Percentiles rank a stretch among this genome's conserved stretches.
These are phyloP conservation scores for Phocides pigmalion DNA, from an alignment of 1,140 invertebrate genomes.

Conservation along the genomic window DNA sequence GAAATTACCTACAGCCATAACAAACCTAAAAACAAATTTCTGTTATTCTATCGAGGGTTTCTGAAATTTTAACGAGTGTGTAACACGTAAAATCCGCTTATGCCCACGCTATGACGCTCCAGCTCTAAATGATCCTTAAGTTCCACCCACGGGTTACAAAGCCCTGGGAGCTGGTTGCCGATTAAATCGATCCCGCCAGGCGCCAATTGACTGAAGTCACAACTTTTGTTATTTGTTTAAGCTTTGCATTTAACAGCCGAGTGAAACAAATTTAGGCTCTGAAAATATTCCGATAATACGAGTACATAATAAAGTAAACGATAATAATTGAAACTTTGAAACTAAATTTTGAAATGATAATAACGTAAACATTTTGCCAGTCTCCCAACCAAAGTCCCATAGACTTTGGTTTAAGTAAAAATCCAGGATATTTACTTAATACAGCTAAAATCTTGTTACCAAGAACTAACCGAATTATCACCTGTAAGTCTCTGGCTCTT, in stretches of 20 bases:
- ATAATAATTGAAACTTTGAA: too few relatives aligned
- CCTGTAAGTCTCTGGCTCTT: too few relatives aligned
- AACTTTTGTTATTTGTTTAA: background rate
- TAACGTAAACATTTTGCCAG: too few relatives aligned
- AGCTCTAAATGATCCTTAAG: constrained; percentile 5
- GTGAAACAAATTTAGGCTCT: background rate
- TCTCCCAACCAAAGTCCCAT: too few relatives aligned
- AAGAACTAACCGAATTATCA: too few relatives aligned
- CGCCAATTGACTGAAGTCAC: background rate
- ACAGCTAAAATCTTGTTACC: too few relatives aligned
- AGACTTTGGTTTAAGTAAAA: too few relatives aligned
- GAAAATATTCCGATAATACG: too few relatives aligned
- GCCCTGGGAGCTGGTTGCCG: background rate
- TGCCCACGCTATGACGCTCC: background rate
- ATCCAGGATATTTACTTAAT: too few relatives aligned
- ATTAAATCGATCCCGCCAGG: background rate
- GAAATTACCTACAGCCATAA: too few relatives aligned
- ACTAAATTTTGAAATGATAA: too few relatives aligned
- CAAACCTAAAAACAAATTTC: background rate
- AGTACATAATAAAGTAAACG: too few relatives aligned
- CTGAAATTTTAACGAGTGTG: constrained; percentile 1
- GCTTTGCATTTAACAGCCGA: background rate
- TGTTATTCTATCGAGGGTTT: background rate
- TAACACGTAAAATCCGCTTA: background rate
- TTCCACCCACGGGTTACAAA: constrained; percentile 3